These are phyloP conservation scores for Aethes cnicana DNA, from an alignment of 2,888 invertebrate genomes.

Conservation along the genomic window DNA sequence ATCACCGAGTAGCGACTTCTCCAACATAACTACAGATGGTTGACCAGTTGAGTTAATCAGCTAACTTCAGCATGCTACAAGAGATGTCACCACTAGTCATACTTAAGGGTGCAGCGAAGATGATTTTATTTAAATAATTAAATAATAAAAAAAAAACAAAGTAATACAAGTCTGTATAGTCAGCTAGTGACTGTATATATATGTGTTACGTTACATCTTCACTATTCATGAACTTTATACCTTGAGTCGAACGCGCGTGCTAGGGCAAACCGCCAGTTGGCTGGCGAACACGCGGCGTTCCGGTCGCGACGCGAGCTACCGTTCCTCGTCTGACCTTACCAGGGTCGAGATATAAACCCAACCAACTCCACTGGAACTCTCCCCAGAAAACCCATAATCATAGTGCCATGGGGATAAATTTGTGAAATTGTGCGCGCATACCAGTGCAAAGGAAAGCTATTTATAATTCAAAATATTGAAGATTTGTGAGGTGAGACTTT, in stretches of 20 bases:
- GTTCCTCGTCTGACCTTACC: slow-evolving; percentile 55
- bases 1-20: too few relatives aligned
- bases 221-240: slow-evolving; percentile 71
- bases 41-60: too few relatives aligned
- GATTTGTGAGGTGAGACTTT: slow-evolving; percentile 26
- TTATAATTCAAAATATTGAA: slow-evolving; percentile 19
- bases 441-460: slow-evolving; percentile 24
- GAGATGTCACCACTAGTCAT: too few relatives aligned
- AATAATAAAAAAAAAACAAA: too few relatives aligned
- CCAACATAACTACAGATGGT: too few relatives aligned
- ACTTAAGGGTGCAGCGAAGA: too few relatives aligned
- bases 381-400: slow-evolving; percentile 7
- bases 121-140: too few relatives aligned
- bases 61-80: too few relatives aligned
- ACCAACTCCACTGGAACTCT: slow-evolving; percentile 11
- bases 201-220: too few relatives aligned
- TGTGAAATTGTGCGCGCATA: neutral
- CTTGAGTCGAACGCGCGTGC: slow-evolving; percentile 56
- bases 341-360: slow-evolving; percentile 44
- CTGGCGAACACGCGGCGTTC: slow-evolving; percentile 58
- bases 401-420: neutral
- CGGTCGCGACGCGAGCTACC: slow-evolving; percentile 47
- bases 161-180: too few relatives aligned
- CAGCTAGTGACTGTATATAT: too few relatives aligned
- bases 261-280: slow-evolving; percentile 80